Evolutionary conservation across 2,113 vertebrate genomes (phyloP), one percentile per base, ranked within the genome.

Genomic region (Microtus ochrogaster): DNA sequence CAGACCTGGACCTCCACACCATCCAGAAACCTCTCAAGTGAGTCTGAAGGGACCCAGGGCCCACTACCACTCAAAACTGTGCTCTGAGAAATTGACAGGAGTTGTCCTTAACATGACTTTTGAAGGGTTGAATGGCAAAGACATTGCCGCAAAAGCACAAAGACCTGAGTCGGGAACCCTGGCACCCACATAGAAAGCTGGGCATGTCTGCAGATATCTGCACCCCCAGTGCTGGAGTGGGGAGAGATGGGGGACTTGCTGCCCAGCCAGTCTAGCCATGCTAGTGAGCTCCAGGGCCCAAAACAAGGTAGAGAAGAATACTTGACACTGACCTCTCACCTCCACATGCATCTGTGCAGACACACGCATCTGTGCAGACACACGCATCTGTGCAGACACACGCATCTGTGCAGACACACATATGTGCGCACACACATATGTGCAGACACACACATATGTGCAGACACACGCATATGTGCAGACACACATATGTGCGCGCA

Each of bases 21-120:
- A 2, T 4, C 3, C 7, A 3, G 17, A 5, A 0, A 16, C 3
- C 24, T 68, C 16, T 3, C 0, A 14, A 74, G 33, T 55, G 36
- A 4, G 14, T 1, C 26, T 24, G 49, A 66, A 17, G 2, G 1
- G 19, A 13, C 30, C 72, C 47, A 7, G 3, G 0, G 0, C 28
- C 28, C 7, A n/a, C 9, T 39, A 19, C 2, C 11, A 14, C 33
- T n/a, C 0, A 1, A 21, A 33, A 39, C 3, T 3, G 11, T 17
- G 6, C 5, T 6, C 68, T 2, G 11, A 33, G 39, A 39, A 55
- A 13, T 1, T 28, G 39, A 4, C 8, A 0, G 0, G 33, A 10
- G 13, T 3, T 33, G 5, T 36, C 76, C 49, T 81, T 52, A 0
- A 0, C 2, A 22, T 61, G 70, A 5, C 19, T 14, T 55, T 55